Evolutionary conservation across 2,113 vertebrate species (phyloP).

Genomic region (Menura novaehollandiae): DNA sequence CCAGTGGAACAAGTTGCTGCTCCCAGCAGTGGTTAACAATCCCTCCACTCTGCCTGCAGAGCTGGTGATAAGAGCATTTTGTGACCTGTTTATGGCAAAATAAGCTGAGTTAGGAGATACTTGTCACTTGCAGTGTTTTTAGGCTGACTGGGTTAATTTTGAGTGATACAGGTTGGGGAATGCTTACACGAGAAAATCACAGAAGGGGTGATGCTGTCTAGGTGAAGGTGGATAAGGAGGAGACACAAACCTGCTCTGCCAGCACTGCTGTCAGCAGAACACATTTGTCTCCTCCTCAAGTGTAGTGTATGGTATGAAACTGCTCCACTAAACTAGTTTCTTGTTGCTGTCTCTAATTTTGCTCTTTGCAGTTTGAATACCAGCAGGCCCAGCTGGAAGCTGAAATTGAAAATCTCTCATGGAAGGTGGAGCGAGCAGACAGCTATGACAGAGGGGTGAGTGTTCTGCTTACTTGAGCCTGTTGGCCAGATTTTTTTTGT

Average conservation of each 20-base stretch:
- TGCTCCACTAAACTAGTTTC: not conserved
- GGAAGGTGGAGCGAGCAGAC: slow-evolving; percentile 98
- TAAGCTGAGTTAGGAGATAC: not conserved
- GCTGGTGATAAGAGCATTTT: not conserved
- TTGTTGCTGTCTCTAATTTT: not conserved
- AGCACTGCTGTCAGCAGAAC: not conserved
- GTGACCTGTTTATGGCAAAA: not conserved
- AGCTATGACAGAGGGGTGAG: slow-evolving; percentile 94
- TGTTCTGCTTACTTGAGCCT: not conserved
- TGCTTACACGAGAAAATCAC: not conserved
- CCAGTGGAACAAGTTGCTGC: not conserved
- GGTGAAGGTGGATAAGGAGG: not conserved
- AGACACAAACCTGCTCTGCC: not conserved
- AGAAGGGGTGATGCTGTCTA: not conserved
- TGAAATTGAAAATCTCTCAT: slow-evolving; percentile 97
- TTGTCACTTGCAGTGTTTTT: not conserved
- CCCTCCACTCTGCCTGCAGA: not conserved
- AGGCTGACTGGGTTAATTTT: not conserved
- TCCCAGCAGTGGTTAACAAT: not conserved
- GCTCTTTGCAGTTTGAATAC: slow-evolving; percentile 89
- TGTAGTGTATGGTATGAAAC: not conserved
- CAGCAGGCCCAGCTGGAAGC: slow-evolving; percentile 98
- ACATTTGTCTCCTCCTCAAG: not conserved
- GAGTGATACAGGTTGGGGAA: not conserved
- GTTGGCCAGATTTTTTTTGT: not conserved